Evolutionary conservation across 2,113 vertebrate species (phyloP).

Genomic region (Polypterus senegalus): DNA sequence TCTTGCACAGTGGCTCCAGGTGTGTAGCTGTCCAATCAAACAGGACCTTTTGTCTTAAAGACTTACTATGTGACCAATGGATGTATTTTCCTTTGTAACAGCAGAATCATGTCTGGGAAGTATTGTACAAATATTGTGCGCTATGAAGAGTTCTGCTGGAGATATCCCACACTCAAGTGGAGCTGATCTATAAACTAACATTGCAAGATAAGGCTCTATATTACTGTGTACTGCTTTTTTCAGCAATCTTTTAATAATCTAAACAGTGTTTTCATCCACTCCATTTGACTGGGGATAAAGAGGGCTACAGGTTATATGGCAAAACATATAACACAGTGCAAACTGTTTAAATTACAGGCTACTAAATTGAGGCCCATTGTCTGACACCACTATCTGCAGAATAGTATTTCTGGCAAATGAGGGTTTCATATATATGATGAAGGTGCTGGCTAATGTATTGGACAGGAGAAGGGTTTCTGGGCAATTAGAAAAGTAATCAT

Average conservation of each 20-base stretch:
- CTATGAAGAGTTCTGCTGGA: constrained; percentile 16
- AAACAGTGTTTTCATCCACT: constrained; percentile 12
- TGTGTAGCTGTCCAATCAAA: no score
- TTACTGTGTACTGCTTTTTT: constrained; percentile 6
- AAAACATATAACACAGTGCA: constrained; percentile 1
- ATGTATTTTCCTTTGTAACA: no score
- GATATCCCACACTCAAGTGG: constrained; percentile 10
- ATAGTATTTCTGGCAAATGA: constrained; percentile 5
- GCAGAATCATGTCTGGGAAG: neutral
- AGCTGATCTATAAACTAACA: constrained; percentile 12
- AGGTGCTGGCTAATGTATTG: constrained; percentile 2
- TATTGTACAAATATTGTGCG: constrained; percentile 3
- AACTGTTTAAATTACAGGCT: constrained; percentile 10
- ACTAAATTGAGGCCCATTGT: constrained; percentile 9
- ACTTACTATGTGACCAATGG: no score
- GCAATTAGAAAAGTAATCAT: constrained; percentile 10
- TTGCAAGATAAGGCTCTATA: constrained; percentile 10
- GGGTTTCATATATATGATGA: constrained; percentile 9
- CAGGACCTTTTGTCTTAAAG: no score
- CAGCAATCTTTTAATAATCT: constrained; percentile 11
- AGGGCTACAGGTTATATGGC: constrained; percentile 13
- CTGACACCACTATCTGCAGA: constrained; percentile 10
- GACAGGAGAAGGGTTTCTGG: constrained; percentile 1
- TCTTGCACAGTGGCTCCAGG: no score
- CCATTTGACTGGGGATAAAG: constrained; percentile 14